Conservation (phyloP, 1,140 invertebrate species). For the Gerris buenoi region DNA sequence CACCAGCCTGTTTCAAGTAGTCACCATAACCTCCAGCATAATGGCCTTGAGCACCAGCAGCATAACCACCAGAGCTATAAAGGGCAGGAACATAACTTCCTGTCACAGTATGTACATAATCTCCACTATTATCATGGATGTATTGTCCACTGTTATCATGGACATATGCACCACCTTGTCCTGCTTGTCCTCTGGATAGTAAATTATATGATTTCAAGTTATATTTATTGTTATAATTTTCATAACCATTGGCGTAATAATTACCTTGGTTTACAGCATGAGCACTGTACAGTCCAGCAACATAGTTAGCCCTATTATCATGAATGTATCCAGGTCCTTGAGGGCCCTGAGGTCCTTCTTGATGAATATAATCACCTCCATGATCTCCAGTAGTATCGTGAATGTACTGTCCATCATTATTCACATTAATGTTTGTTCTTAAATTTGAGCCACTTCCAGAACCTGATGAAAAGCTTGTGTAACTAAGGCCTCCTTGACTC, state of each 20-base stretch:
- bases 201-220: background rate
- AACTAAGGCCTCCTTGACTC: background rate
- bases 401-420: slow-evolving; percentile 28
- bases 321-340: background rate
- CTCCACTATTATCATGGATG: slow-evolving; percentile 12
- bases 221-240: background rate
- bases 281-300: background rate
- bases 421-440: background rate
- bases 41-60: background rate
- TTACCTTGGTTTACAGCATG: background rate
- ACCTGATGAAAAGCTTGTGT: background rate
- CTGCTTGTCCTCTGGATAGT: background rate
- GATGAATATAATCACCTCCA: slow-evolving; percentile 26
- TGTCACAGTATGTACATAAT: slow-evolving; percentile 11
- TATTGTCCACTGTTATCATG: slow-evolving; percentile 7
- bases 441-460: background rate
- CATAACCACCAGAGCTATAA: background rate
- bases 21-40: background rate
- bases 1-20: background rate
- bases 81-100: slow-evolving; percentile 8
- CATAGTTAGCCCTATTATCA: background rate
- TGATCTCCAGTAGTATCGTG: slow-evolving; percentile 22
- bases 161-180: slow-evolving; percentile 4
- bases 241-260: slow-evolving; percentile 2
- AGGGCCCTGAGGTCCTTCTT: background rate